Evolutionary conservation across 1,140 invertebrate species (phyloP), one percentile per base, ranked within the genome.

Genomic region (Caenorhabditis inopinata): DNA sequence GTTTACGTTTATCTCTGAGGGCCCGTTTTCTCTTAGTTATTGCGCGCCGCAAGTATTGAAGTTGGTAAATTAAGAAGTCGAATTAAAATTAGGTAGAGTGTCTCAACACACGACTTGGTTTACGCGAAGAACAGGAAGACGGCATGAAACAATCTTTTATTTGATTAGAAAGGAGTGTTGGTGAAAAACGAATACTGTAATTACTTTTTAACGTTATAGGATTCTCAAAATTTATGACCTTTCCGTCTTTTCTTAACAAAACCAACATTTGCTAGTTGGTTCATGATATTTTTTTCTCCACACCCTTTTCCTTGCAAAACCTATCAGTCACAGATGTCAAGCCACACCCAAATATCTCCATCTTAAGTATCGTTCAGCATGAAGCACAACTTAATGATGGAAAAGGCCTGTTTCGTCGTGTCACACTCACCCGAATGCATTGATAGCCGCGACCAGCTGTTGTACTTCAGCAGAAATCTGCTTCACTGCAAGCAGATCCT

Each of bases 291-390:
- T 25, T 51, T 68, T 35, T 18, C 58, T 32, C 58, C 58, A 29
- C 16, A 42, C 38, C 38, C 38, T 14, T 42, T 7, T 42, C 38
- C 38, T 7, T 14, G 5, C 38, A 68, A 68, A 68, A 68, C 58
- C 58, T 68, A 68, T 68, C 58, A 68, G 58, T 68, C 58, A 68
- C 58, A 68, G 58, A 38, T 68, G 58, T 68, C 58, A 68, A 42
- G 38, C 58, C 58, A 68, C 58, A 68, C 58, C 58, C 58, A 68
- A 38, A 42, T 38, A 11, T 68, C 32, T 18, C 25, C 12, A 7
- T 42, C 38, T 7, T 42, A 5, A 42, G 14, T 21, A 51, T 51
- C 21, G 21, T 32, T 21, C 25, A 12, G n/a, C 29, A 21, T 68
- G 32, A 38, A 38, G 38, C 21, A 68, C 58, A 68, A 68, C 58